phyloP scores from a whole-genome alignment of 2,888 invertebrate genomes.

The Mimumesa dahlbomi region DNA sequence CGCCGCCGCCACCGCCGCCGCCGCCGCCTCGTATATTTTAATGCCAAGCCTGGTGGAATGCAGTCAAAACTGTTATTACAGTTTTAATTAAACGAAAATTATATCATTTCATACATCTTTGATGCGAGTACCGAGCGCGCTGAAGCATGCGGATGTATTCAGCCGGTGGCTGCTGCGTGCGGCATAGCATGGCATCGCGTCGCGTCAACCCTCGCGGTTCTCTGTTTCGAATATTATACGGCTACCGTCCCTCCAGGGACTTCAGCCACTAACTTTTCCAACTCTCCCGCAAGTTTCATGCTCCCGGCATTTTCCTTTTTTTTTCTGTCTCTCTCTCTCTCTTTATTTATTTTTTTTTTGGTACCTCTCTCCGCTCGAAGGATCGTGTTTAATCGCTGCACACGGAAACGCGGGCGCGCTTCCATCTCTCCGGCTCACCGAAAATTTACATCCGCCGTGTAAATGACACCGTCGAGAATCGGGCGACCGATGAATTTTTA shows the following conservation, averaged over 20 bases:
- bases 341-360: not conserved
- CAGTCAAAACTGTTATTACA: slow-evolving; percentile 68
- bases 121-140: slow-evolving; percentile 58
- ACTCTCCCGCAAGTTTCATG: slow-evolving; percentile 38
- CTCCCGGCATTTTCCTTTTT: slow-evolving; percentile 38
- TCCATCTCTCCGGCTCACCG: slow-evolving; percentile 5
- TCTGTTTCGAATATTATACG: slow-evolving; percentile 61
- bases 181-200: not conserved
- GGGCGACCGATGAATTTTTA: slow-evolving; percentile 31
- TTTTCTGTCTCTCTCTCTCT: no score
- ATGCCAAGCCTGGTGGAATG: slow-evolving; percentile 61
- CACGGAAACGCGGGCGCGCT: slow-evolving; percentile 18
- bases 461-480: slow-evolving; percentile 19
- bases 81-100: slow-evolving; percentile 75
- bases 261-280: slow-evolving; percentile 55
- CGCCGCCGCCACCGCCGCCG: no score
- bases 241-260: slow-evolving; percentile 41
- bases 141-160: slow-evolving; percentile 56
- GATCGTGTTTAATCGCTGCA: slow-evolving; percentile 51
- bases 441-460: slow-evolving; percentile 32
- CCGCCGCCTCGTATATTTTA: slow-evolving; percentile 66
- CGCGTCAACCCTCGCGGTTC: slow-evolving; percentile 41
- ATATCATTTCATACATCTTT: slow-evolving; percentile 71
- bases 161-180: slow-evolving; percentile 28
- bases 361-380: slow-evolving; percentile 29